A percentile compares a stretch with the other conserved stretches of the same genome.
Evolutionary conservation across 2,797 vertebrate genomes (phyloP).

Genomic region (Coregonus sp.): DNA sequence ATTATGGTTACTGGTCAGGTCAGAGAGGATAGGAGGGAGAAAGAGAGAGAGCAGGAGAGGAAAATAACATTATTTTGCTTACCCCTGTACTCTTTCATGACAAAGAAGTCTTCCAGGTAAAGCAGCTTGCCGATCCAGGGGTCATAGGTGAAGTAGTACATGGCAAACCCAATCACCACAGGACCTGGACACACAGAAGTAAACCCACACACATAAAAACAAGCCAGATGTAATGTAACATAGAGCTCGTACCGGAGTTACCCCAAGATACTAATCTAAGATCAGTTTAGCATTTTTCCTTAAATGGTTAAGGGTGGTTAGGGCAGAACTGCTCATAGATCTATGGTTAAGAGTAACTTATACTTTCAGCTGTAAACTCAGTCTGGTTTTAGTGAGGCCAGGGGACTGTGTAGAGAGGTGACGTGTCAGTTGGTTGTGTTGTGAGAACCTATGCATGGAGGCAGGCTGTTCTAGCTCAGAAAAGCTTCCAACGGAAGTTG

Average conservation of each 20-base stretch:
- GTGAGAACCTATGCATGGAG: no score
- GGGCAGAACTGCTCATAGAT: no score
- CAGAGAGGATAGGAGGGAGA: no score
- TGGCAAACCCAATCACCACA: constrained; percentile 89
- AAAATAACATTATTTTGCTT: neutral
- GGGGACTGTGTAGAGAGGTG: no score
- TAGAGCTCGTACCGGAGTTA: neutral
- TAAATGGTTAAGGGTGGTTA: neutral
- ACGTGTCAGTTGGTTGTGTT: no score
- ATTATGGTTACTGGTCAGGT: no score
- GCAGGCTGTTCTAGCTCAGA: no score
- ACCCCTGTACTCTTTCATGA: constrained; percentile 94
- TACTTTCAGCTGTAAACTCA: no score
- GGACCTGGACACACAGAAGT: constrained; percentile 76
- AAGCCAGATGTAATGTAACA: neutral
- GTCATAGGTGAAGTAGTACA: constrained; percentile 99
- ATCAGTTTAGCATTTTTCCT: neutral
- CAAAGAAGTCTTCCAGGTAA: constrained; percentile 96
- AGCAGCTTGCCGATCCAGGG: constrained; percentile 96
- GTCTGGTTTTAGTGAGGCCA: no score
- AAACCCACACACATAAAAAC: neutral
- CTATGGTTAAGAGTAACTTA: no score
- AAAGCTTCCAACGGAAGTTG: no score
- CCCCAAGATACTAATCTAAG: neutral
- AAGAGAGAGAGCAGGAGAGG: no score